Conservation (phyloP, 2,888 invertebrate genomes). For the Lepidochitona cinerea region DNA sequence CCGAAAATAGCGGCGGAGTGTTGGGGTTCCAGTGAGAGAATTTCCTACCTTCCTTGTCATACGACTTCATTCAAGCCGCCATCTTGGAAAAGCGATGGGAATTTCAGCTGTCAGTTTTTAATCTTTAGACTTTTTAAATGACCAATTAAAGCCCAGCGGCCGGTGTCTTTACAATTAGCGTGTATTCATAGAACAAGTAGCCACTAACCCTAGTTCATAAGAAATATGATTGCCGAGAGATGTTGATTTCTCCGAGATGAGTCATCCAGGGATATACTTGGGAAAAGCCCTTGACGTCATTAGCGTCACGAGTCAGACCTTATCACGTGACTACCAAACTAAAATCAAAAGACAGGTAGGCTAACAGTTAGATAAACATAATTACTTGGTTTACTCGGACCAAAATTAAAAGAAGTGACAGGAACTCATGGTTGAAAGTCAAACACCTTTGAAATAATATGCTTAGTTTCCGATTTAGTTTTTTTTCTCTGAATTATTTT, state of each 20-base stretch:
- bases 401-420: no score
- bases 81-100: slow-evolving; percentile 55
- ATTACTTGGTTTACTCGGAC: no score
- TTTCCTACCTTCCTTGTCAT: slow-evolving; percentile 55
- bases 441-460: no score
- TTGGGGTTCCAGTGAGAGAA: slow-evolving; percentile 25
- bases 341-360: no score
- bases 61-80: slow-evolving; percentile 59
- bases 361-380: no score
- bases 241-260: slow-evolving; percentile 64
- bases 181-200: slow-evolving; percentile 35
- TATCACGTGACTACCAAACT: slow-evolving; percentile 1
- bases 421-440: no score
- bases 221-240: slow-evolving; percentile 50
- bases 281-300: slow-evolving; percentile 68
- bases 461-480: no score
- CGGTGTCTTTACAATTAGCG: slow-evolving; percentile 27
- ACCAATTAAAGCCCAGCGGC: slow-evolving; percentile 26
- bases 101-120: slow-evolving; percentile 23
- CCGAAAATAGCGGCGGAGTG: slow-evolving; percentile 48
- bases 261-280: slow-evolving; percentile 64
- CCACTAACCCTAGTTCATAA: slow-evolving; percentile 33
- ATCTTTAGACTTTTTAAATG: slow-evolving; percentile 18
- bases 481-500: no score
- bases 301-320: slow-evolving; percentile 10